A percentile compares a stretch with the other conserved stretches of the same genome.
Evolutionary conservation across 2,113 vertebrate species (phyloP).

Genomic region (Caranx ignobilis): DNA sequence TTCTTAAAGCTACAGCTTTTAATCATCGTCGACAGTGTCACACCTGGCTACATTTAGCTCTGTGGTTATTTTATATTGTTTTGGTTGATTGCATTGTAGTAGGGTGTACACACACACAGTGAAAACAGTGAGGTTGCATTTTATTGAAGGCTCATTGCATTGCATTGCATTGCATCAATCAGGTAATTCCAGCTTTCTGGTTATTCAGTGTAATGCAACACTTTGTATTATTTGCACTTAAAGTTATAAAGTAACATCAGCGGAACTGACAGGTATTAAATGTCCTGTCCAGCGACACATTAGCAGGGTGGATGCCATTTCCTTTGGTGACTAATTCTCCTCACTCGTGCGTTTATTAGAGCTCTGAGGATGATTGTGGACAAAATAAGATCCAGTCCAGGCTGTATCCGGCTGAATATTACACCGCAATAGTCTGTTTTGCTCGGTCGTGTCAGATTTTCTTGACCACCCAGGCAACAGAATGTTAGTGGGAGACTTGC

Average conservation of each 20-base stretch:
- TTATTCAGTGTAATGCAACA: not conserved
- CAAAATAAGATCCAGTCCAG: slow-evolving; percentile 47
- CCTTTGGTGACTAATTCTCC: slow-evolving; percentile 15
- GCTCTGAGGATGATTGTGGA: slow-evolving; percentile 33
- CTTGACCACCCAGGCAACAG: slow-evolving; percentile 71
- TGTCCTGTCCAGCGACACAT: not conserved
- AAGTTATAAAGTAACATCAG: slow-evolving; percentile 19
- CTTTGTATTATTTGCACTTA: slow-evolving; percentile 6
- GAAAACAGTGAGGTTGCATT: not conserved
- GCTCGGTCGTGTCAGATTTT: slow-evolving; percentile 65
- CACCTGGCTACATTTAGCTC: not conserved
- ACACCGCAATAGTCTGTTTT: slow-evolving; percentile 44
- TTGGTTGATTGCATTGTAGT: not conserved
- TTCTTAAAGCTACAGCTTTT: not conserved
- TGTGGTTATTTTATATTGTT: slow-evolving; percentile 1
- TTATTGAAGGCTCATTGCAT: not conserved
- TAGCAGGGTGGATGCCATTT: slow-evolving; percentile 22
- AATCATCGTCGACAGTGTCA: not conserved
- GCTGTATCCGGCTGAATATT: slow-evolving; percentile 50
- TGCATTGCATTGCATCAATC: slow-evolving; percentile 7
- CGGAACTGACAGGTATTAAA: slow-evolving; percentile 1
- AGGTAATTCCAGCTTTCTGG: not conserved
- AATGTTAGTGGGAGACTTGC: slow-evolving; percentile 76
- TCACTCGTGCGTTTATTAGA: slow-evolving; percentile 28
- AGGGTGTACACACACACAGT: not conserved